Conservation (phyloP, 2,888 invertebrate species). For the Rugalucina vietnamica region DNA sequence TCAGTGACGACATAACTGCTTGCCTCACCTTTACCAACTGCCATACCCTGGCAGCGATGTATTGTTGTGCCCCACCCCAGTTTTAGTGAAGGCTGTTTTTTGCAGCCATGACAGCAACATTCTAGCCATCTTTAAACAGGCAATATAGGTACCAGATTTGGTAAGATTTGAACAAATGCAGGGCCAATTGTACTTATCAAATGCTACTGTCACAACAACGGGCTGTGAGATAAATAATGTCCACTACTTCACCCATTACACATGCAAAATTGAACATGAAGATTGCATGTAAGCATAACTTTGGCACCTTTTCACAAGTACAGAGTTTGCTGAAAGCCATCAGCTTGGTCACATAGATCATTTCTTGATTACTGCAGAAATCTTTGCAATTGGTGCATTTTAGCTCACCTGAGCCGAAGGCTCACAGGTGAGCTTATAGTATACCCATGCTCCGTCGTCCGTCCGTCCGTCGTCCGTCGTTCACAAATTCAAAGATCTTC, state of each 20-base stretch:
- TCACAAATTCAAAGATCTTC: too few relatives aligned
- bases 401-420: constrained; percentile 28
- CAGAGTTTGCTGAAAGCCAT: constrained; percentile 38
- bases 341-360: constrained; percentile 37
- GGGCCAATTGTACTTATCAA: constrained; percentile 51
- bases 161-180: constrained; percentile 32
- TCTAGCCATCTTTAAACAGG: constrained; percentile 54
- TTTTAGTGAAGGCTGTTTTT: constrained; percentile 55
- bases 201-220: constrained; percentile 62
- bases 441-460: too few relatives aligned
- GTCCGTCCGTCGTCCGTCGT: too few relatives aligned
- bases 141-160: constrained; percentile 49
- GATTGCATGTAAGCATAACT: constrained; percentile 58
- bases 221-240: constrained; percentile 60
- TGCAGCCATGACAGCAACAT: constrained; percentile 47
- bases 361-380: constrained; percentile 32
- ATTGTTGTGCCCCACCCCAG: constrained; percentile 58
- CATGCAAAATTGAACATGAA: constrained; percentile 53
- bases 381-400: constrained; percentile 33
- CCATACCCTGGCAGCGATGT: constrained; percentile 55
- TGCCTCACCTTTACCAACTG: constrained; percentile 46
- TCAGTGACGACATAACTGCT: constrained; percentile 40
- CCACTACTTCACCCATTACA: constrained; percentile 59
- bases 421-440: too few relatives aligned
- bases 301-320: constrained; percentile 44